Conservation (phyloP, 1,140 invertebrate genomes). For the Chironomus striatipennis region DNA sequence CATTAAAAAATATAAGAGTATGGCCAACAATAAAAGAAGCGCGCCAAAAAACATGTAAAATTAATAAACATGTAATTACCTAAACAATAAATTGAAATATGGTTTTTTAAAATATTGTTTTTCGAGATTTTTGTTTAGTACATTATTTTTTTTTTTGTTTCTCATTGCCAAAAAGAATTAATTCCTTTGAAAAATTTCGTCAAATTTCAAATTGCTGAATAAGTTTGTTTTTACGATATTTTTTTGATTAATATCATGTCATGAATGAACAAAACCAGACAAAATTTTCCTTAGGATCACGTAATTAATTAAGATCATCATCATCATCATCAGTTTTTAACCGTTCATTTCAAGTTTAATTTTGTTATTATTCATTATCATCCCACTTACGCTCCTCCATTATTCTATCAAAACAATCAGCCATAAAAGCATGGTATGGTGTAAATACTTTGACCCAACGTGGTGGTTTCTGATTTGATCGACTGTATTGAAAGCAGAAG, state of each 20-base stretch:
- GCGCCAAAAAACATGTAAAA: conserved; percentile 19
- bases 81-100: conserved; percentile 14
- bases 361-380: conserved; percentile 60
- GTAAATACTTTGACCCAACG: conserved; percentile 79
- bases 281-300: no score
- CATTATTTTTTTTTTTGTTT: background rate
- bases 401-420: conserved; percentile 91
- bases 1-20: background rate
- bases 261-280: no score
- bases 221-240: background rate
- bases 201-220: background rate
- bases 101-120: background rate
- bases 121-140: background rate
- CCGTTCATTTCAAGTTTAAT: background rate
- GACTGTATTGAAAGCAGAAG: conserved; percentile 78
- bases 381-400: conserved; percentile 79
- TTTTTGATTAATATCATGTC: background rate
- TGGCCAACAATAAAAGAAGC: conserved; percentile 12
- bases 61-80: background rate
- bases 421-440: conserved; percentile 76
- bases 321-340: background rate
- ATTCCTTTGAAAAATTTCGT: background rate
- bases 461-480: conserved; percentile 61
- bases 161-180: background rate
- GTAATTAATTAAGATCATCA: background rate